phyloP scores from a whole-genome alignment of 2,113 vertebrate species.

The Xiphophorus hellerii region DNA sequence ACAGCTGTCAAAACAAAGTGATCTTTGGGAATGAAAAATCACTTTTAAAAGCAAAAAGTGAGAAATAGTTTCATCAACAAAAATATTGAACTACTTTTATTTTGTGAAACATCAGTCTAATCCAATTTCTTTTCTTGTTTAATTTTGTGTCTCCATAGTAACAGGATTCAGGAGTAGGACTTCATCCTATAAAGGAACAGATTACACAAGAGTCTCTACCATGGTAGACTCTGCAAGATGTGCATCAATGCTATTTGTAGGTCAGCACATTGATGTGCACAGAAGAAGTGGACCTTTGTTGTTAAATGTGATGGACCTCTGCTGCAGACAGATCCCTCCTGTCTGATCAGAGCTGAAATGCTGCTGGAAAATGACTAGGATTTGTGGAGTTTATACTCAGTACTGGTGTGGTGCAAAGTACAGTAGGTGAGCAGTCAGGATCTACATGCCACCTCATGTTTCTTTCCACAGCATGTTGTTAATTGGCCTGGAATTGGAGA shows the following conservation, averaged over 20 bases:
- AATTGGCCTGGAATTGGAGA: background rate
- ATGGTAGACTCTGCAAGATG: slow-evolving; percentile 1
- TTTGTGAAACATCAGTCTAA: background rate
- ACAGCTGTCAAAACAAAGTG: background rate
- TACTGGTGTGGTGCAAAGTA: background rate
- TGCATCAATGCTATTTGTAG: background rate
- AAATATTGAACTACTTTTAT: background rate
- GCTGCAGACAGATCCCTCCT: background rate
- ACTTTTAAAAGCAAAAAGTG: background rate
- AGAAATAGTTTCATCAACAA: background rate
- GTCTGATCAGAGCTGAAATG: background rate
- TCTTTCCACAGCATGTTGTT: background rate
- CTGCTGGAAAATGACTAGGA: background rate
- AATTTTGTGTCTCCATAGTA: slow-evolving; percentile 1
- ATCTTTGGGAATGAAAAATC: background rate
- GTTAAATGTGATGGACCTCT: background rate
- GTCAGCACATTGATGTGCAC: background rate
- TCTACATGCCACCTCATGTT: background rate
- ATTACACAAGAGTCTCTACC: background rate
- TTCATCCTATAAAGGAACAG: background rate
- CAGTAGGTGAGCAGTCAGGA: background rate
- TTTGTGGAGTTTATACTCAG: background rate
- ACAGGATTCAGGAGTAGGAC: background rate
- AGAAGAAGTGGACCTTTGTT: background rate
- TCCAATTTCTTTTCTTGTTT: background rate